Percentiles rank a stretch among this genome's conserved stretches.
phyloP scores from a whole-genome alignment of 2,113 vertebrate species.

The Calidris pugnax region DNA sequence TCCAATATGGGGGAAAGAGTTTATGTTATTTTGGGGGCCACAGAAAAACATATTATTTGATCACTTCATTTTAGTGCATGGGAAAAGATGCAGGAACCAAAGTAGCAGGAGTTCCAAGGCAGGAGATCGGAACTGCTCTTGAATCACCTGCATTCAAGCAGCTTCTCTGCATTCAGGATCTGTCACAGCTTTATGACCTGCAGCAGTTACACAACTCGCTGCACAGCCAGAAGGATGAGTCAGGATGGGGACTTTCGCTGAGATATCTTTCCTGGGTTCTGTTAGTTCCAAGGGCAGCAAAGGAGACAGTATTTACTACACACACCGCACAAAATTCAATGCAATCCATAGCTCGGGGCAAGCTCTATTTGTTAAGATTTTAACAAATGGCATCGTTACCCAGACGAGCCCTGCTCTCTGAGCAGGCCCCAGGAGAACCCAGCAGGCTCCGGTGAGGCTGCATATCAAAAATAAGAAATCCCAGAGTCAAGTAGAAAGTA shows the following conservation, averaged over 20 bases:
- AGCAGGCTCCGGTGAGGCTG: neutral
- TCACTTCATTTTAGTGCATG: neutral
- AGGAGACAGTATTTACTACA: neutral
- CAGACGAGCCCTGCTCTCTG: neutral
- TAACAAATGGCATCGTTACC: neutral
- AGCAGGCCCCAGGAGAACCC: neutral
- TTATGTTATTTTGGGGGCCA: neutral
- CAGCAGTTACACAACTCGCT: constrained; percentile 34
- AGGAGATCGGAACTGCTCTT: neutral
- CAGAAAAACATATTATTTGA: neutral
- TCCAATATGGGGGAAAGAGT: neutral
- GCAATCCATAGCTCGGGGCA: neutral
- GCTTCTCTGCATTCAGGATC: neutral
- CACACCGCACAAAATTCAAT: neutral
- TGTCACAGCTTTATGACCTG: neutral
- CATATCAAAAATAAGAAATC: neutral
- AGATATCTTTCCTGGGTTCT: neutral
- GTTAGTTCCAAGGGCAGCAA: neutral
- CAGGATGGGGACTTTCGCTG: neutral
- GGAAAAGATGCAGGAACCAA: neutral
- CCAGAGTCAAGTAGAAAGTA: neutral
- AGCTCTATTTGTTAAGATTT: neutral
- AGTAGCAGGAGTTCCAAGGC: neutral
- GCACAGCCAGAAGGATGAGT: constrained; percentile 46
- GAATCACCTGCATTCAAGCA: neutral